A percentile compares a stretch with the other conserved stretches of the same genome.
Evolutionary conservation across 2,113 vertebrate species (phyloP).

Genomic region (Alces alces): DNA sequence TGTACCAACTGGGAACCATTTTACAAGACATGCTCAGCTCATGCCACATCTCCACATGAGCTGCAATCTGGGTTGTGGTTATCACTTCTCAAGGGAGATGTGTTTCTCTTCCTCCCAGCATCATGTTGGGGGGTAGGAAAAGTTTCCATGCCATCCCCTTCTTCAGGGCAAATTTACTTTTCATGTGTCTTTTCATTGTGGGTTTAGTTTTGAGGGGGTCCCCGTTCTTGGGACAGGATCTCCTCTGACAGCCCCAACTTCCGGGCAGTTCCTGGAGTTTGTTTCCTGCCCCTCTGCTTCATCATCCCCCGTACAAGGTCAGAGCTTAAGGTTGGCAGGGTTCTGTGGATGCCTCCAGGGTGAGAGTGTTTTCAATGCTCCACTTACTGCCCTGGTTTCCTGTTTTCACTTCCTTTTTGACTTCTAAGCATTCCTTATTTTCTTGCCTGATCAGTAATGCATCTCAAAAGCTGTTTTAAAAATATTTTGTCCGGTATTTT

Average conservation of each 20-base stretch:
- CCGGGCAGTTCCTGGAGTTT: background rate
- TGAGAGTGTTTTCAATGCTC: background rate
- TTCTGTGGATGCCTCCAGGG: background rate
- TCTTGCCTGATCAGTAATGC: background rate
- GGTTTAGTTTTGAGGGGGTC: background rate
- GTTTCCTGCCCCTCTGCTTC: background rate
- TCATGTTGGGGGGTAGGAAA: background rate
- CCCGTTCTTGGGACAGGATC: background rate
- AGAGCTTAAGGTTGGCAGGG: background rate
- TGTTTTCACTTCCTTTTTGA: constrained; percentile 11
- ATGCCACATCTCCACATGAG: background rate
- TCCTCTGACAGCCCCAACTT: background rate
- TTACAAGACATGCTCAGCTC: background rate
- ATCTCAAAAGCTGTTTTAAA: constrained; percentile 7
- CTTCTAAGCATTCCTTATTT: background rate
- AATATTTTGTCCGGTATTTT: background rate
- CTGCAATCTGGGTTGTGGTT: background rate
- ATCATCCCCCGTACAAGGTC: background rate
- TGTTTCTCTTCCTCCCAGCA: background rate
- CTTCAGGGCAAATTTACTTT: background rate
- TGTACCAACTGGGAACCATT: background rate
- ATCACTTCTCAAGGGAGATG: background rate
- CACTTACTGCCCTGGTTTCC: background rate
- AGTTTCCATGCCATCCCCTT: background rate
- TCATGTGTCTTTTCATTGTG: background rate